A percentile compares a stretch with the other conserved stretches of the same genome.
These are phyloP conservation scores for Cisticola juncidis DNA, from an alignment of 2,113 vertebrate species.

Conservation along the genomic window DNA sequence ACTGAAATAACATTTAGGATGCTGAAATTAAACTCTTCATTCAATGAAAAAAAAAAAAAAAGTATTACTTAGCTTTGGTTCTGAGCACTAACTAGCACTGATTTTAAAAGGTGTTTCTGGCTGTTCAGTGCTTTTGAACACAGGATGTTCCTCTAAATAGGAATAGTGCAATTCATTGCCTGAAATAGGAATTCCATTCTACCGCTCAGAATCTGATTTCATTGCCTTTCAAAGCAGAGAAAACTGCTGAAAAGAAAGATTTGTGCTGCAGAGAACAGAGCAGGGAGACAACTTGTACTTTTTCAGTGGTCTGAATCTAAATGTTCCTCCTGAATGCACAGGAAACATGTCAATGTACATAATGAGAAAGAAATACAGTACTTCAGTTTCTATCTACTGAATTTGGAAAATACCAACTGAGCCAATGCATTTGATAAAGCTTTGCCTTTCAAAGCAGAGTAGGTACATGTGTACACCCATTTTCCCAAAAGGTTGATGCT, in stretches of 20 bases:
- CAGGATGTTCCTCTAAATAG: background rate
- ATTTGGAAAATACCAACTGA: background rate
- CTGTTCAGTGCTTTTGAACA: background rate
- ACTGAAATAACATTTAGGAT: background rate
- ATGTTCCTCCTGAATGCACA: background rate
- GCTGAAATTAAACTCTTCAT: background rate
- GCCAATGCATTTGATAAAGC: background rate
- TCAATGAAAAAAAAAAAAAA: background rate
- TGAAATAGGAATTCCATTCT: background rate
- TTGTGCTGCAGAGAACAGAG: background rate
- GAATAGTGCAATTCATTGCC: background rate
- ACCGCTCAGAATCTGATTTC: background rate
- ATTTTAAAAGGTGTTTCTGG: background rate
- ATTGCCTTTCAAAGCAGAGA: slow-evolving; percentile 8
- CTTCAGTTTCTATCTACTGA: background rate
- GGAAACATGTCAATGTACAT: background rate
- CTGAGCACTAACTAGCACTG: background rate
- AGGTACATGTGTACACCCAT: background rate
- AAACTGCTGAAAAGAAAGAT: slow-evolving; percentile 12
- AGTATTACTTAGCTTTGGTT: background rate
- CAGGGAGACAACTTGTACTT: slow-evolving; percentile 11
- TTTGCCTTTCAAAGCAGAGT: background rate
- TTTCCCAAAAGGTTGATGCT: background rate
- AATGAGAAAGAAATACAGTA: background rate
- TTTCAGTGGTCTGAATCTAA: background rate